These are phyloP conservation scores for Isichthys henryi DNA, from an alignment of 2,113 vertebrate genomes.

Conservation along the genomic window DNA sequence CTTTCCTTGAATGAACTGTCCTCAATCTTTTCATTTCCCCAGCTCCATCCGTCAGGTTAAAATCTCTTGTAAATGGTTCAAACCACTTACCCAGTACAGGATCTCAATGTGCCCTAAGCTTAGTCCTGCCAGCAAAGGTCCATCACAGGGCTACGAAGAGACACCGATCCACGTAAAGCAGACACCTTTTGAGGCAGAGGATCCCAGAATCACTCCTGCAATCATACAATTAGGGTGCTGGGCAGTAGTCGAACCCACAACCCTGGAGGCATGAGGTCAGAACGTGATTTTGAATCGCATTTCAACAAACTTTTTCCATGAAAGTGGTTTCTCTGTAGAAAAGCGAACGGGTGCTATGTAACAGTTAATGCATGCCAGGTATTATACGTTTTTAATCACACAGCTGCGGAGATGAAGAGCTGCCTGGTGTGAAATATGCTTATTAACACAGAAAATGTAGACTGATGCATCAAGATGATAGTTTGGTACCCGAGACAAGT, in stretches of 20 bases:
- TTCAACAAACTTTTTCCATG: background rate
- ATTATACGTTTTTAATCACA: background rate
- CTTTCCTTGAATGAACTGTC: background rate
- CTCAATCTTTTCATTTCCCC: background rate
- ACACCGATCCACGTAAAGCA: background rate
- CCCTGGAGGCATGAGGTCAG: background rate
- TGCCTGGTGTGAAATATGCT: background rate
- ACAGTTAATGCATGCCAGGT: background rate
- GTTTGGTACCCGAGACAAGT: background rate
- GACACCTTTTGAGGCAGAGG: background rate
- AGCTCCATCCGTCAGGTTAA: background rate
- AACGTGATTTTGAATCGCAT: background rate
- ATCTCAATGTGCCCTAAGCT: background rate
- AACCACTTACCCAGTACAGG: background rate
- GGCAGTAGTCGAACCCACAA: background rate
- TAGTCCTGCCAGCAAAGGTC: background rate
- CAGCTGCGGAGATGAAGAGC: background rate
- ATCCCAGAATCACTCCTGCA: background rate
- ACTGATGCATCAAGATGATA: background rate
- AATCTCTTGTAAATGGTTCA: background rate
- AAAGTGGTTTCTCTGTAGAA: background rate
- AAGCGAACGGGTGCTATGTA: background rate
- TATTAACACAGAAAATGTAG: background rate
- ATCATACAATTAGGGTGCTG: background rate
- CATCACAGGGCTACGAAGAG: background rate